Evolutionary conservation across 2,113 vertebrate genomes (phyloP).

Genomic region (Tetraodon nigroviridis): DNA sequence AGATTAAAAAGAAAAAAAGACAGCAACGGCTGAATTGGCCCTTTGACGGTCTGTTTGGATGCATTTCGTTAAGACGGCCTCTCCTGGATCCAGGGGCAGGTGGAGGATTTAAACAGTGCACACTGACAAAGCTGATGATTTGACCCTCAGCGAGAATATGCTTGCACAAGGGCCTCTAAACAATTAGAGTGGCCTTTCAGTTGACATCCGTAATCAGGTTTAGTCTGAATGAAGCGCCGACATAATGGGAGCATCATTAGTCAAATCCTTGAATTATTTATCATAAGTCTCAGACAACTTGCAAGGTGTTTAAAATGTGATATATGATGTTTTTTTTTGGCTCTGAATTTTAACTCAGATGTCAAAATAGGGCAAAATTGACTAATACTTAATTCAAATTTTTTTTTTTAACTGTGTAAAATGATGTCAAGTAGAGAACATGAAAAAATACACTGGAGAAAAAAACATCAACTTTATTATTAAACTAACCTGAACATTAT

Average conservation of each 20-base stretch:
- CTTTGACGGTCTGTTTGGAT: not conserved
- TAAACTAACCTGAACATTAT: no score
- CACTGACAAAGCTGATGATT: conserved; percentile 34
- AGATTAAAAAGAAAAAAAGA: not conserved
- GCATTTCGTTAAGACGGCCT: no score
- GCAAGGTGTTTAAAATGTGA: conserved; percentile 21
- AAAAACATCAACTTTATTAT: no score
- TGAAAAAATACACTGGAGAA: conserved; percentile 12
- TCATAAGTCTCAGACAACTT: conserved; percentile 25
- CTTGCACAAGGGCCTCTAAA: conserved; percentile 27
- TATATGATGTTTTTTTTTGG: conserved; percentile 15
- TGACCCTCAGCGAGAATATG: conserved; percentile 36
- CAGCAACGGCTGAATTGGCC: not conserved
- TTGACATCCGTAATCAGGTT: conserved; percentile 43
- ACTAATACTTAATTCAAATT: conserved; percentile 12
- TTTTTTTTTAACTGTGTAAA: not conserved
- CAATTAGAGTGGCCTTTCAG: conserved; percentile 49
- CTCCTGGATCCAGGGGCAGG: conserved; percentile 33
- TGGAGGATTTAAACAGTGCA: conserved; percentile 25
- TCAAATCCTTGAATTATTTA: conserved; percentile 33
- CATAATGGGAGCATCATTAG: conserved; percentile 57
- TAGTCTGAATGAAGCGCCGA: conserved; percentile 37
- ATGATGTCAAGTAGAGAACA: not conserved
- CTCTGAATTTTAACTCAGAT: conserved; percentile 50
- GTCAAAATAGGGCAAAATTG: conserved; percentile 11